A percentile compares a stretch with the other conserved stretches of the same genome.
phyloP scores from a whole-genome alignment of 1,140 invertebrate species.

The Drosophila busckii region DNA sequence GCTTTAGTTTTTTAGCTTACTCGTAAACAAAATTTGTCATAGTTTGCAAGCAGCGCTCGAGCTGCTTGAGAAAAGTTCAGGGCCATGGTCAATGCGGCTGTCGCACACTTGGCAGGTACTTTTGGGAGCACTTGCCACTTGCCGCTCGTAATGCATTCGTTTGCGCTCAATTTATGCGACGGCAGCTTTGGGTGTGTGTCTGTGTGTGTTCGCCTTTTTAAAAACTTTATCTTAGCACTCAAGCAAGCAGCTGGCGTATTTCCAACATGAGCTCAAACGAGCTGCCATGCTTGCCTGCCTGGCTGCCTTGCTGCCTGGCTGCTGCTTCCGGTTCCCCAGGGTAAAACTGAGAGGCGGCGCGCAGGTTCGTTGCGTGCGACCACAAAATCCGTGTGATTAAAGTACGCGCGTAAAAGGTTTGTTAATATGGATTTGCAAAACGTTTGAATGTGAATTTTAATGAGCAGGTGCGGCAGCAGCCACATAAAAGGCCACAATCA shows the following conservation, averaged over 20 bases:
- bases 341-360: no score
- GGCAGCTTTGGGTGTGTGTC: conserved; percentile 1
- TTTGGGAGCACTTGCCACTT: background rate
- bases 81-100: conserved; percentile 60
- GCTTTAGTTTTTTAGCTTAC: no score
- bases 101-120: conserved; percentile 42
- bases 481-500: conserved; percentile 62
- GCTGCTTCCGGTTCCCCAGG: no score
- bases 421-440: conserved; percentile 48
- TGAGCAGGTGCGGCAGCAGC: conserved; percentile 32
- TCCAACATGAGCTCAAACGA: conserved; percentile 19
- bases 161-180: conserved; percentile 31
- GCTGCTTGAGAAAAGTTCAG: conserved; percentile 66
- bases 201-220: background rate
- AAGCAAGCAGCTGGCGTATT: conserved; percentile 36
- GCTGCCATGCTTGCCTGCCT: conserved; percentile 21
- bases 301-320: background rate
- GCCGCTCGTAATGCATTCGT: conserved; percentile 5
- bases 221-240: conserved; percentile 30
- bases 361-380: conserved; percentile 25
- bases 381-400: conserved; percentile 60
- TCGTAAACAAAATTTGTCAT: no score
- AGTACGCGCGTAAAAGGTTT: conserved; percentile 49
- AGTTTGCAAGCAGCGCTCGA: no score
- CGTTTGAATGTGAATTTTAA: conserved; percentile 66